Conservation (phyloP, 2,888 invertebrate genomes). For the Troides aeacus region DNA sequence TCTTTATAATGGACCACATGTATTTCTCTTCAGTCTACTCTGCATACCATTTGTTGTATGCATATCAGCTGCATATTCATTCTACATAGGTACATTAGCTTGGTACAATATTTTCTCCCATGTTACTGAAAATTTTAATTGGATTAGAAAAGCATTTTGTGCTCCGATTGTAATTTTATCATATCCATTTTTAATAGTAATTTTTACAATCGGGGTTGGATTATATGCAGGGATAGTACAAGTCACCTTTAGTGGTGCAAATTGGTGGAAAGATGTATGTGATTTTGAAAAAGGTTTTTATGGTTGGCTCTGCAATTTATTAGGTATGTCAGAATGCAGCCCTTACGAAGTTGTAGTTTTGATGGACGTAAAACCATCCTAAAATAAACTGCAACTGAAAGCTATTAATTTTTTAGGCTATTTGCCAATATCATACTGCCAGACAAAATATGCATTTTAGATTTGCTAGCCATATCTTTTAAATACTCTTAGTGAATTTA, state of each 20-base stretch:
- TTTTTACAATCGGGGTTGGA: constrained; percentile 83
- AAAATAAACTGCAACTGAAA: constrained; percentile 30
- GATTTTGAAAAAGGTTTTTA: constrained; percentile 90
- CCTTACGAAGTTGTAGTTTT: constrained; percentile 86
- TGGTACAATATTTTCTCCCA: constrained; percentile 88
- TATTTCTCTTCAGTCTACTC: constrained; percentile 82
- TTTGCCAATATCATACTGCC: constrained; percentile 23
- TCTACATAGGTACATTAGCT: constrained; percentile 86
- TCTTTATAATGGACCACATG: constrained; percentile 81
- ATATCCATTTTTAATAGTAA: constrained; percentile 84
- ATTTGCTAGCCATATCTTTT: constrained; percentile 1
- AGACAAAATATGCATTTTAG: not conserved
- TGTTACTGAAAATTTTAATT: constrained; percentile 83
- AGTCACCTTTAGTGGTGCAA: constrained; percentile 83
- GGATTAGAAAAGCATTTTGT: constrained; percentile 81
- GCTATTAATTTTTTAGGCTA: constrained; percentile 2
- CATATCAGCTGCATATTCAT: constrained; percentile 83
- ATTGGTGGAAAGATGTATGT: constrained; percentile 85
- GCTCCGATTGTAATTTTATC: constrained; percentile 84
- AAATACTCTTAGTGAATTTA: constrained; percentile 7
- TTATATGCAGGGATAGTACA: constrained; percentile 84
- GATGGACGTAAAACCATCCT: constrained; percentile 76
- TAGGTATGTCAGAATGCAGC: constrained; percentile 85
- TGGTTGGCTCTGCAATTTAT: constrained; percentile 85
- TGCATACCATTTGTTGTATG: constrained; percentile 84